phyloP scores from a whole-genome alignment of 2,797 vertebrate species.

The Enteromius viviparus region DNA sequence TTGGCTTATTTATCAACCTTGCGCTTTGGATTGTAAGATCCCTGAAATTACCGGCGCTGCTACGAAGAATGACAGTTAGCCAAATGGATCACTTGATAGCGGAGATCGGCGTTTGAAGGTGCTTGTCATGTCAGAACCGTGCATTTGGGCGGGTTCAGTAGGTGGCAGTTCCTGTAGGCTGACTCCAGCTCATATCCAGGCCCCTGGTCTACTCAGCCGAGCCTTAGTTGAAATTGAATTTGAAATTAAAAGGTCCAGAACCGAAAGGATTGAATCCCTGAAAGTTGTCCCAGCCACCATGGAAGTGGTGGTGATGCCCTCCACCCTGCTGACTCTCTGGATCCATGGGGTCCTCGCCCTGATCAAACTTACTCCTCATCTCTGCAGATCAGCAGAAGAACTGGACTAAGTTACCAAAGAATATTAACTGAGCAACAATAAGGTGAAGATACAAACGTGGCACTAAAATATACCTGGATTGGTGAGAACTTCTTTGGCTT shows the following conservation, averaged over 20 bases:
- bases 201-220: neutral
- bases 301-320: conserved; percentile 83
- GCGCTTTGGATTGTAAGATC: conserved; percentile 48
- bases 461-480: conserved; percentile 84
- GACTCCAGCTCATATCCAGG: neutral
- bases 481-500: conserved; percentile 97
- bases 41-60: conserved; percentile 55
- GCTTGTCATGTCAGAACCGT: neutral
- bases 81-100: conserved; percentile 6
- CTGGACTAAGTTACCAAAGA: neutral
- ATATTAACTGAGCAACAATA: neutral
- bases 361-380: conserved; percentile 94
- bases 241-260: conserved; percentile 95
- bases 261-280: conserved; percentile 96
- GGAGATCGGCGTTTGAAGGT: neutral
- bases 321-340: conserved; percentile 91
- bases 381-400: conserved; percentile 71
- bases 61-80: conserved; percentile 44
- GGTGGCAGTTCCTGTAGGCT: neutral
- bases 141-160: neutral
- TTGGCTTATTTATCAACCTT: conserved; percentile 52
- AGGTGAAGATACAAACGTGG: neutral
- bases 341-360: conserved; percentile 94
- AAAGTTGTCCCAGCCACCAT: conserved; percentile 86
- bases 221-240: conserved; percentile 90